Conservation (phyloP, 2,113 vertebrate genomes). For the Bufo bufo region DNA sequence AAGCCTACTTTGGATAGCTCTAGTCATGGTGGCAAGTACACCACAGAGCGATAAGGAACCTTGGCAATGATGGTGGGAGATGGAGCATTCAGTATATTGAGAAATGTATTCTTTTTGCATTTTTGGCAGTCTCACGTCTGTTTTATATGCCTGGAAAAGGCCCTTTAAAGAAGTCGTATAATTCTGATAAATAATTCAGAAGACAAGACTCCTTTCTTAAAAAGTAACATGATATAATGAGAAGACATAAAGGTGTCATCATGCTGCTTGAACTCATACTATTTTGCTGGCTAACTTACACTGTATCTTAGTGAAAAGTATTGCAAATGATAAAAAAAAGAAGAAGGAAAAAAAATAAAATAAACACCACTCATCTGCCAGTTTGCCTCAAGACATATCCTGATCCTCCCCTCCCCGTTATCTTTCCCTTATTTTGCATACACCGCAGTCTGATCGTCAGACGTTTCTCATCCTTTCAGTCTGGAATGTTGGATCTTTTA, state of each 20-base stretch:
- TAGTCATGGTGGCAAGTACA: not conserved
- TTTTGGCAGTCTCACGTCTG: not conserved
- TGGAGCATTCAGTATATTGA: not conserved
- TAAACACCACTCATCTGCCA: not conserved
- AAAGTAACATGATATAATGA: not conserved
- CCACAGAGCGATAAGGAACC: too few species aligned
- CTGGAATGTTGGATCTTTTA: conserved; percentile 34
- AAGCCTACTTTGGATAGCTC: not conserved
- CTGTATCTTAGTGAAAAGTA: not conserved
- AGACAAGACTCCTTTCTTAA: not conserved
- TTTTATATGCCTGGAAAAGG: not conserved
- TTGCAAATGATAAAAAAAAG: not conserved
- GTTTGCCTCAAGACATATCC: conserved; percentile 13
- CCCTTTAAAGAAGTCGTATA: not conserved
- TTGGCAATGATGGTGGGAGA: not conserved
- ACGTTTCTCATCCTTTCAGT: conserved; percentile 22
- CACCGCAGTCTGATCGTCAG: conserved; percentile 11
- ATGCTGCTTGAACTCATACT: not conserved
- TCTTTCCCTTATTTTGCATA: conserved; percentile 34
- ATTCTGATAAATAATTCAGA: not conserved
- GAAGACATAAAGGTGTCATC: not conserved
- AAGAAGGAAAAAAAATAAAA: not conserved
- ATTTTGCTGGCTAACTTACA: not conserved
- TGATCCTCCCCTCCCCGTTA: conserved; percentile 6
- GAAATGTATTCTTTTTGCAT: not conserved